Base-by-base conservation (phyloP, 37 sponge, comb jelly and placozoan species). In the Mnemiopsis leidyi region DNA sequence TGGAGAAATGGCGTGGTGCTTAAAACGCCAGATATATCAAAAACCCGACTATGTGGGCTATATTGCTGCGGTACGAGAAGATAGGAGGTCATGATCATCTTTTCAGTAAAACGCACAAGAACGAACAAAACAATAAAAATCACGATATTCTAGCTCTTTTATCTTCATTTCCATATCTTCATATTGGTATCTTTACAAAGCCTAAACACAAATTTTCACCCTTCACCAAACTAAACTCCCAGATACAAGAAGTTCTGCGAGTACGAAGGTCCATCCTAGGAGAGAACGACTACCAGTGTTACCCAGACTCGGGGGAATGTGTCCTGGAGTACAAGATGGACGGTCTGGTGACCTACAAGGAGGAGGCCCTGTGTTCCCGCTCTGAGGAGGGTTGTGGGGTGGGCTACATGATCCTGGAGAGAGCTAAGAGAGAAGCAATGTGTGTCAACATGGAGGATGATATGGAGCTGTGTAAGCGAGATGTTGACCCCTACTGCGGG, bases 281-380 rank as follows among this genome's bases (percentile, higher is more conserved):
- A 40, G 90, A 38, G 24, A 33, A 28, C 36, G 36, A 37, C 61
- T 85, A 85, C 90, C 38, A 85, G 25, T 85, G 90, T 29, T 85
- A 38, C 29, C 16, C 36, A 26, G 24, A 38, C 24, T 71, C 75
- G 25, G 90, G 90, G 23, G 90, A 38, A 23, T 85, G 90, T 85
- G 90, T 33, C 0, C 24, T 39, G 48, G 90, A 85, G 48, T 85
- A 28, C 61, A 0, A n/a, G 21, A 35, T 36, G 90, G 90, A 85
- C 29, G 90, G 90, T 39, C 90, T 85, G 38, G 36, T 85, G 25
- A 85, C 90, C 90, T 85, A 40, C 90, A 13, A 37, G 23, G 90
- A 85, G 90, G 90, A 85, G 48, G 23, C n/a, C 16, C 26, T 40
- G 48, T 85, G 90, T 85, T 28, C 90, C 48, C 90, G 90, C 23